A percentile compares a stretch with the other conserved stretches of the same genome.
phyloP scores from a whole-genome alignment of 2,888 invertebrate genomes.

The Podabrus alpinus region DNA sequence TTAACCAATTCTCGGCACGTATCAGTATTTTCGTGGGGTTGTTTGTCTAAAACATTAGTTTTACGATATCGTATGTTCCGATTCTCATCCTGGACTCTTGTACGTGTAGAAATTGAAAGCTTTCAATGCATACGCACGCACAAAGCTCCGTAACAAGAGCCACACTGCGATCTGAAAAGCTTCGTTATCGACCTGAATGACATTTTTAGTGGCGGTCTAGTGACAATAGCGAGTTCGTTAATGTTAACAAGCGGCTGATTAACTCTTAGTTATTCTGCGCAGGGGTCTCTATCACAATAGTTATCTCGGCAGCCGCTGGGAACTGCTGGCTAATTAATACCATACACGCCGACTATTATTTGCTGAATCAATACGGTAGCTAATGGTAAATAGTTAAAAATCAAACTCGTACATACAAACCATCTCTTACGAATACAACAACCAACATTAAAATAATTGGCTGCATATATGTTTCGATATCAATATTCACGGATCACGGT shows the following conservation, averaged over 20 bases:
- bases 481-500: too few relatives aligned
- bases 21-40: neutral
- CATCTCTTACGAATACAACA: neutral
- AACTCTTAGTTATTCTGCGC: constrained; percentile 47
- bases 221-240: constrained; percentile 52
- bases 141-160: constrained; percentile 34
- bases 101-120: constrained; percentile 31
- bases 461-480: too few relatives aligned
- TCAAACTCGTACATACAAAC: constrained; percentile 10
- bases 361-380: constrained; percentile 36
- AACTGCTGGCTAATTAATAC: constrained; percentile 37
- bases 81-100: constrained; percentile 21
- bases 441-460: neutral
- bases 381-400: constrained; percentile 25
- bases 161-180: constrained; percentile 45
- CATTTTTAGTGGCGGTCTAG: constrained; percentile 48
- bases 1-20: neutral
- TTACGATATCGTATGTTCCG: constrained; percentile 8
- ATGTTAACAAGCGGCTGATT: constrained; percentile 54
- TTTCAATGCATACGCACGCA: constrained; percentile 37
- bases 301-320: constrained; percentile 36
- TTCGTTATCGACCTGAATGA: constrained; percentile 51
- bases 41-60: neutral
- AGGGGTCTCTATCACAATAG: constrained; percentile 35
- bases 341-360: constrained; percentile 36